A percentile compares a stretch with the other conserved stretches of the same genome.
These are phyloP conservation scores for Odontophorus gujanensis DNA, from an alignment of 2,113 vertebrate species.

Conservation along the genomic window DNA sequence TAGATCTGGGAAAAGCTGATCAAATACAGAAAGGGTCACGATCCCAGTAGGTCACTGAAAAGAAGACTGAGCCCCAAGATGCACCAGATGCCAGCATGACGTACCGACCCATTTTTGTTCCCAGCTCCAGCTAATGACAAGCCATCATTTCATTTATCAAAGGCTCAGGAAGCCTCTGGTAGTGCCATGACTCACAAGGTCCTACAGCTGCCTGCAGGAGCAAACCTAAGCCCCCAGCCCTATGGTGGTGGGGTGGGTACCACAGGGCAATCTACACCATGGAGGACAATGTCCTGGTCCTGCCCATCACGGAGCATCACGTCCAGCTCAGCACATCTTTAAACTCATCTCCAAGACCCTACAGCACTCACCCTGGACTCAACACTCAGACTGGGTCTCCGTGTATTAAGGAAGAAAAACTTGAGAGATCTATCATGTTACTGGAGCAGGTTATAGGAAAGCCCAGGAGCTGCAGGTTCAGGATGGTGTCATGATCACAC, in stretches of 20 bases:
- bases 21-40: conserved; percentile 40
- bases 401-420: conserved; percentile 5
- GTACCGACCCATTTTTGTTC: conserved; percentile 32
- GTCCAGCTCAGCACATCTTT: not conserved
- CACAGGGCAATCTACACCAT: accelerated
- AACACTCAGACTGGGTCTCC: not conserved
- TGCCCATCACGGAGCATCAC: accelerated
- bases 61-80: conserved; percentile 38
- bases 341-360: not conserved
- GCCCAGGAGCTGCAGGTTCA: conserved; percentile 10
- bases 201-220: accelerated
- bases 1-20: conserved; percentile 52
- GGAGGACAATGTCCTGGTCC: not conserved
- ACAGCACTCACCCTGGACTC: not conserved
- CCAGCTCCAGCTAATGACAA: not conserved
- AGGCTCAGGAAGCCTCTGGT: conserved; percentile 17
- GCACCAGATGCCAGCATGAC: not conserved
- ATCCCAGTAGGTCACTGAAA: conserved; percentile 61
- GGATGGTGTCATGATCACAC: not conserved
- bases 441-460: conserved; percentile 18
- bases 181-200: not conserved
- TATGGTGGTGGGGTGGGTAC: accelerated
- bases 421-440: conserved; percentile 30
- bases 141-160: conserved; percentile 6
- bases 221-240: accelerated